phyloP scores from a whole-genome alignment of 1,140 invertebrate genomes.

The Nebria ingens region DNA sequence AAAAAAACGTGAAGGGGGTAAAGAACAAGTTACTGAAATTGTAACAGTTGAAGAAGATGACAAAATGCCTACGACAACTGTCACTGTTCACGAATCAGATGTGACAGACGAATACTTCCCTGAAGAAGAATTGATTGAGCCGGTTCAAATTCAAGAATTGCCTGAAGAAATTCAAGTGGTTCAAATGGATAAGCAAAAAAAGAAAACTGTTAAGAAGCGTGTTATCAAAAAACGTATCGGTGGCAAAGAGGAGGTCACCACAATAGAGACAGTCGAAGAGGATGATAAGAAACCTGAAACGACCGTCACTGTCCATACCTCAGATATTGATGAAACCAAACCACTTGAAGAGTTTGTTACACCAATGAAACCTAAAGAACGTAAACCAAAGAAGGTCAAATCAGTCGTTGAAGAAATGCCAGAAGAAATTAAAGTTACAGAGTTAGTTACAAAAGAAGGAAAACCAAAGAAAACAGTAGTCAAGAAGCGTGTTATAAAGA shows the following conservation, averaged over 20 bases:
- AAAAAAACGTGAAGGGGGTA: constrained; percentile 24
- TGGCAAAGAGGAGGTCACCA: constrained; percentile 16
- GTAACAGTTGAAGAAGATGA: constrained; percentile 29
- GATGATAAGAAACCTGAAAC: constrained; percentile 26
- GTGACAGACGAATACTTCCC: constrained; percentile 15
- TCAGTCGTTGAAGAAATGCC: constrained; percentile 30
- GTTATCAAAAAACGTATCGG: constrained; percentile 16
- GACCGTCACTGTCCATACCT: constrained; percentile 26
- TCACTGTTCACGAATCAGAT: constrained; percentile 21
- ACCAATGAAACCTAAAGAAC: constrained; percentile 16
- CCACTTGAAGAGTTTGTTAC: constrained; percentile 19
- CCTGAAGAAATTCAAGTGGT: constrained; percentile 26
- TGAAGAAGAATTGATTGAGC: constrained; percentile 21
- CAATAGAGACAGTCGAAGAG: constrained; percentile 28
- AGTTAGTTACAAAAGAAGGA: constrained; percentile 33
- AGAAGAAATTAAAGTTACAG: constrained; percentile 35
- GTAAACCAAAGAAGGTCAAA: constrained; percentile 24
- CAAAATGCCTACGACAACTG: constrained; percentile 27
- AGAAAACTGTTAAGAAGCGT: constrained; percentile 19
- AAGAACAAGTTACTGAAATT: constrained; percentile 29
- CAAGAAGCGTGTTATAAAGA: constrained; percentile 26
- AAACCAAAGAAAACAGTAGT: constrained; percentile 30
- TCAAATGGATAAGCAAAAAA: constrained; percentile 29
- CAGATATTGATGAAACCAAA: constrained; percentile 16
- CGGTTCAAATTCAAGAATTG: constrained; percentile 26